Evolutionary conservation across 1,140 invertebrate species (phyloP).

Genomic region (Parapsyche elsis): DNA sequence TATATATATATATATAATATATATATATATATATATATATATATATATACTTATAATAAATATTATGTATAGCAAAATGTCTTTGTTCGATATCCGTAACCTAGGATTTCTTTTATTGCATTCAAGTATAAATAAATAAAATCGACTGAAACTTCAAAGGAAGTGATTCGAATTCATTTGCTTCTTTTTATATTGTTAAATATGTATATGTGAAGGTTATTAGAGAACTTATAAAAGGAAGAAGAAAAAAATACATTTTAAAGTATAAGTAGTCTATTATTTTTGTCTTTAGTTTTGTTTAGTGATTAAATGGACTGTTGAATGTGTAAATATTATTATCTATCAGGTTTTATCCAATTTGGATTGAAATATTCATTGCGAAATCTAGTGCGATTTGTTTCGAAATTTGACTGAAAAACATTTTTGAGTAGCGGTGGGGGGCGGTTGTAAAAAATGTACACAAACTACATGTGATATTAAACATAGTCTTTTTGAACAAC

Average conservation of each 20-base stretch:
- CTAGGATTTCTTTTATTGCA: no score
- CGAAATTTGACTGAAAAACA: background rate
- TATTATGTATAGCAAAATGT: no score
- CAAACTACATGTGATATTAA: constrained; percentile 20
- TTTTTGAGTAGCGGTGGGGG: background rate
- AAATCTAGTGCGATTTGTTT: no score
- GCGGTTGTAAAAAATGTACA: no score
- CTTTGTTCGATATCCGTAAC: no score
- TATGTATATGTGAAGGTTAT: constrained; percentile 10
- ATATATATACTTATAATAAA: no score
- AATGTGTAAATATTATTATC: constrained; percentile 16
- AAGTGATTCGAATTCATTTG: constrained; percentile 15
- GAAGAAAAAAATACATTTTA: background rate
- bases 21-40: constrained; percentile 4
- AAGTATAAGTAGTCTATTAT: background rate
- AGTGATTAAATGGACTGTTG: background rate
- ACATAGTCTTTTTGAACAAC: background rate
- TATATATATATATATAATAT: background rate
- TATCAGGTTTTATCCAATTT: constrained; percentile 10
- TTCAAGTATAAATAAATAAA: background rate
- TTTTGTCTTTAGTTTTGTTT: constrained; percentile 14
- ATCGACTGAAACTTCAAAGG: constrained; percentile 8
- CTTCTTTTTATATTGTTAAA: background rate
- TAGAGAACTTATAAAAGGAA: no score
- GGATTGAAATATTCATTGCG: no score